A percentile compares a stretch with the other conserved stretches of the same genome.
These are phyloP conservation scores for Chloroclysta siterata DNA, from an alignment of 2,888 invertebrate species.

Conservation along the genomic window DNA sequence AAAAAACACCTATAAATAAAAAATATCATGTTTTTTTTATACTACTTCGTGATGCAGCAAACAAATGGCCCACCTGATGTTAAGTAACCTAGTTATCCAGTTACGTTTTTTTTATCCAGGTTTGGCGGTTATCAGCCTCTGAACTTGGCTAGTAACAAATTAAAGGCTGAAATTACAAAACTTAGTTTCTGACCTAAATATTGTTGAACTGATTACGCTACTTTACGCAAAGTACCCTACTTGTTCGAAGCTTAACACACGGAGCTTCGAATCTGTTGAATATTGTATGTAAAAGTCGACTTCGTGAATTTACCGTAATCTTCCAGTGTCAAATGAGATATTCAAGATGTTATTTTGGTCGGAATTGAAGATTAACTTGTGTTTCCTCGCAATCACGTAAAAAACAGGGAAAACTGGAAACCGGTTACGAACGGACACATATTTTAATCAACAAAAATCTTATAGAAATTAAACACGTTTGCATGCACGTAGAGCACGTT, in stretches of 20 bases:
- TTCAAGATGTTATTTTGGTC: conserved; percentile 59
- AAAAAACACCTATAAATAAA: too few relatives aligned
- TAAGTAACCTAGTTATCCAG: too few relatives aligned
- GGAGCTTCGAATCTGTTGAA: conserved; percentile 61
- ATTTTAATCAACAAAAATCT: too few relatives aligned
- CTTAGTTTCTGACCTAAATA: not conserved
- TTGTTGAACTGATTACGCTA: conserved; percentile 1
- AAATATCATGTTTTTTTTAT: too few relatives aligned
- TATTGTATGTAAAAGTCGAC: conserved; percentile 66
- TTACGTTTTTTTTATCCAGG: too few relatives aligned
- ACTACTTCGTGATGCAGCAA: too few relatives aligned
- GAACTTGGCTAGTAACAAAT: too few relatives aligned
- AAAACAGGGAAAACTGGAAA: not conserved
- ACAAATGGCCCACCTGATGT: too few relatives aligned
- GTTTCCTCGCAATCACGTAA: conserved; percentile 7
- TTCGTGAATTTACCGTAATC: conserved; percentile 51
- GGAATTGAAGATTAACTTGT: conserved; percentile 57
- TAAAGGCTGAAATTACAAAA: too few relatives aligned
- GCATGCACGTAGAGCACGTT: too few relatives aligned
- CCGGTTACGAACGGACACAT: not conserved
- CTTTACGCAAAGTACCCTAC: conserved; percentile 12
- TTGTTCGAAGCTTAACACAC: conserved; percentile 46
- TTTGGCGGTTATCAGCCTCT: too few relatives aligned
- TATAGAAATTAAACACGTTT: too few relatives aligned
- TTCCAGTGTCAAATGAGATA: conserved; percentile 63